Evolutionary conservation across 2,888 invertebrate species (phyloP).

Genomic region (Macroteleia sp.): DNA sequence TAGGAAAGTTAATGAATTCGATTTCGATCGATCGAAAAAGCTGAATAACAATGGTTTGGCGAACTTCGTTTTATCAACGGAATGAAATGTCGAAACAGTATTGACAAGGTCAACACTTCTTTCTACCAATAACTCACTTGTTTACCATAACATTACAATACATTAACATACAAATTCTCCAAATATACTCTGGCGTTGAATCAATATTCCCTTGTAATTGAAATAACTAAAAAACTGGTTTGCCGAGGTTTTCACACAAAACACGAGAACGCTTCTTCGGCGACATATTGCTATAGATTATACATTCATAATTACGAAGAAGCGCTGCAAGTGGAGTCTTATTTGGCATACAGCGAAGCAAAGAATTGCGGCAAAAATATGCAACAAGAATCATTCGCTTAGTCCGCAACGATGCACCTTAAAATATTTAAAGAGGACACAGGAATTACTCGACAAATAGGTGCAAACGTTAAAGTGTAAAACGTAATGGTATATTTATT

Average conservation of each 20-base stretch:
- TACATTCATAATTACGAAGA: constrained; percentile 42
- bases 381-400: no score
- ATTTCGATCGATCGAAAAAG: background rate
- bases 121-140: constrained; percentile 15
- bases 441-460: no score
- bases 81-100: constrained; percentile 15
- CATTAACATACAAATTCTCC: constrained; percentile 30
- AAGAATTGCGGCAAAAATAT: no score
- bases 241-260: constrained; percentile 4
- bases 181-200: constrained; percentile 13
- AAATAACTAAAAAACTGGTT: constrained; percentile 17
- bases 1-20: background rate
- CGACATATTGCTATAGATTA: constrained; percentile 24
- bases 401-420: no score
- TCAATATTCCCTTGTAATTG: constrained; percentile 20
- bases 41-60: background rate
- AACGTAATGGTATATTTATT: no score
- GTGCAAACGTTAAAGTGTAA: no score
- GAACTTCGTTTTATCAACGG: background rate
- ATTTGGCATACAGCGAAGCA: constrained; percentile 15
- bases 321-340: background rate
- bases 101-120: constrained; percentile 37
- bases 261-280: background rate
- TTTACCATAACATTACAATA: constrained; percentile 41
- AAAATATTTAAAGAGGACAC: no score